Percentiles rank a stretch among this genome's conserved stretches.
Evolutionary conservation across 2,113 vertebrate species (phyloP).

Genomic region (Emydura subglobosa): DNA sequence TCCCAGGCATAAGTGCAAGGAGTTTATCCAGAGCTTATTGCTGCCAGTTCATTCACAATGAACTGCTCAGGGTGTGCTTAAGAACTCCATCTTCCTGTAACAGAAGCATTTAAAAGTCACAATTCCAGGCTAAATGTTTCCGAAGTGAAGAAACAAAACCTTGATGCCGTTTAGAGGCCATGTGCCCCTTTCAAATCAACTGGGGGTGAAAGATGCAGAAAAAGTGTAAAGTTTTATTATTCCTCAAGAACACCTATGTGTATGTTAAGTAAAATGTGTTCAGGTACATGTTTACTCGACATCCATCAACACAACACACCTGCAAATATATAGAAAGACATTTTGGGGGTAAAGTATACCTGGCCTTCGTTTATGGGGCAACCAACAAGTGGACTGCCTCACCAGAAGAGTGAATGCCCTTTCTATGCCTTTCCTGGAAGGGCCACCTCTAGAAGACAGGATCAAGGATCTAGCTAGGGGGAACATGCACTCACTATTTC

Average conservation of each 20-base stretch:
- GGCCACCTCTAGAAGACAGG: not conserved
- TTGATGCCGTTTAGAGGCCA: not conserved
- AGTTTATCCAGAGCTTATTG: not conserved
- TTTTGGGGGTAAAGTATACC: not conserved
- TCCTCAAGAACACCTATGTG: not conserved
- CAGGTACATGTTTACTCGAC: not conserved
- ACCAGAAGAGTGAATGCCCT: not conserved
- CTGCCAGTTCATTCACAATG: not conserved
- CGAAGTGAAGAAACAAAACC: constrained; percentile 3
- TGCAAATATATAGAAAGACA: not conserved
- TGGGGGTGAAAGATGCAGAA: constrained; percentile 18
- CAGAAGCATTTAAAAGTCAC: not conserved
- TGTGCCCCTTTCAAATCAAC: constrained; percentile 26
- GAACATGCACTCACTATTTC: not conserved
- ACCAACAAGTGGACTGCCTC: not conserved
- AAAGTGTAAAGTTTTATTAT: not conserved
- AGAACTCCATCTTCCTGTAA: not conserved
- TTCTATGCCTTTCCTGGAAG: not conserved
- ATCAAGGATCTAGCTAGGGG: not conserved
- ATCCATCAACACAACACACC: not conserved
- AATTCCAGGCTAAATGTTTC: not conserved
- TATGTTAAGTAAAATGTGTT: constrained; percentile 23
- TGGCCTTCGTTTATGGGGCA: not conserved
- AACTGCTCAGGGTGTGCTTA: not conserved
- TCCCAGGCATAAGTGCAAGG: not conserved